Conservation (phyloP, 2,888 invertebrate genomes). For the Lasioglossum villosulum region DNA sequence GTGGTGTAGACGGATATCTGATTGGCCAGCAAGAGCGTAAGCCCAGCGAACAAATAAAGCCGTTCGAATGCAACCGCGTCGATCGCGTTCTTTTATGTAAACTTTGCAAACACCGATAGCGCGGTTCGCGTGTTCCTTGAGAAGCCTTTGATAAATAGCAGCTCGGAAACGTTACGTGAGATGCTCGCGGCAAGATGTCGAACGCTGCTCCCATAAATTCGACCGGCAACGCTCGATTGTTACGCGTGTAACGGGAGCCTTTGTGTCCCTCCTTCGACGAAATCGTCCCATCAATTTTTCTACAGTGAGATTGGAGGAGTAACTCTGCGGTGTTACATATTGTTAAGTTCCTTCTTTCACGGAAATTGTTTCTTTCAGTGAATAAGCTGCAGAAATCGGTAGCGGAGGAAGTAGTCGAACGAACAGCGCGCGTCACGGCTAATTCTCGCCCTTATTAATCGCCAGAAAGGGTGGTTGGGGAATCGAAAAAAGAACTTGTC, state of each 20-base stretch:
- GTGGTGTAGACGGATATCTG: conserved; percentile 27
- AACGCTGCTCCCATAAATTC: background rate
- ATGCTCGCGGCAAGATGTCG: background rate
- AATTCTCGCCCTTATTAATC: conserved; percentile 13
- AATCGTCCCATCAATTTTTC: background rate
- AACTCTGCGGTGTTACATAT: background rate
- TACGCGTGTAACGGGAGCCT: background rate
- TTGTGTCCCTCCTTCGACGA: background rate
- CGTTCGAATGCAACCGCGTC: background rate
- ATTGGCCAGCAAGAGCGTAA: conserved; percentile 9
- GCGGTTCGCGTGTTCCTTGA: background rate
- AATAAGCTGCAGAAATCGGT: background rate
- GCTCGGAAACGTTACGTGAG: conserved; percentile 8
- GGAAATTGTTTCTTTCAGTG: background rate
- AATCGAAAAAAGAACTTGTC: conserved; percentile 26
- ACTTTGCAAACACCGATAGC: background rate
- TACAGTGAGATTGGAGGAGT: background rate
- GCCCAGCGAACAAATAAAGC: conserved; percentile 30
- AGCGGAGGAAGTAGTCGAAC: background rate
- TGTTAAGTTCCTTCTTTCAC: background rate
- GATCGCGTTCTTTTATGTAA: background rate
- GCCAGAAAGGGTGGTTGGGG: background rate
- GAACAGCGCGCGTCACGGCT: background rate
- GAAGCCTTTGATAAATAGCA: conserved; percentile 4
- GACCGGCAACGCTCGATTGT: background rate